phyloP scores from a whole-genome alignment of 1,140 invertebrate genomes.

The Pachypeltis micranthus region DNA sequence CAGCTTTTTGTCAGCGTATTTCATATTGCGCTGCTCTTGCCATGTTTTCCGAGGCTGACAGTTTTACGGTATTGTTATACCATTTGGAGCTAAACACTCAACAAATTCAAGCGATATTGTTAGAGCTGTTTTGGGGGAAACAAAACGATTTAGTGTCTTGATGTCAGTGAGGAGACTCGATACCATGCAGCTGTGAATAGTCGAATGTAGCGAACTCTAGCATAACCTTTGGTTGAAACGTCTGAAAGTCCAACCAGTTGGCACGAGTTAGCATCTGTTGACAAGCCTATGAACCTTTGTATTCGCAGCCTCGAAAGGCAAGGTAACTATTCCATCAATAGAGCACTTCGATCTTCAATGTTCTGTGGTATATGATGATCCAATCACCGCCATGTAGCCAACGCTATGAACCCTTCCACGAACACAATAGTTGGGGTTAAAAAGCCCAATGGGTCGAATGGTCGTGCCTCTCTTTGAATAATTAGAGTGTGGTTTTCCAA shows the following conservation, averaged over 20 bases:
- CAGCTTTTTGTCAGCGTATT: too few relatives aligned
- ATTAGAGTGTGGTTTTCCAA: not conserved
- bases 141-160: too few relatives aligned
- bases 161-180: not conserved
- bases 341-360: conserved; percentile 25
- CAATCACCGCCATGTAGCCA: conserved; percentile 30
- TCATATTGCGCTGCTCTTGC: too few relatives aligned
- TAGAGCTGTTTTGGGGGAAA: too few relatives aligned
- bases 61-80: too few relatives aligned
- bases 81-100: too few relatives aligned
- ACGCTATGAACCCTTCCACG: conserved; percentile 34
- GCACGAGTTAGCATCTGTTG: not conserved
- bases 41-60: too few relatives aligned
- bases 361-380: conserved; percentile 29
- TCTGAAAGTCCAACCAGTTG: conserved; percentile 22
- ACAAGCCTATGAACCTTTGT: not conserved
- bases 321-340: not conserved
- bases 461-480: conserved; percentile 29
- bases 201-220: not conserved
- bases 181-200: not conserved
- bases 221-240: not conserved
- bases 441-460: conserved; percentile 37
- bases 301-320: not conserved
- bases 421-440: conserved; percentile 29
- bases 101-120: too few relatives aligned